A percentile compares a stretch with the other conserved stretches of the same genome.
These are phyloP conservation scores for Camponotus fellah DNA, from an alignment of 2,888 invertebrate genomes.

Conservation along the genomic window DNA sequence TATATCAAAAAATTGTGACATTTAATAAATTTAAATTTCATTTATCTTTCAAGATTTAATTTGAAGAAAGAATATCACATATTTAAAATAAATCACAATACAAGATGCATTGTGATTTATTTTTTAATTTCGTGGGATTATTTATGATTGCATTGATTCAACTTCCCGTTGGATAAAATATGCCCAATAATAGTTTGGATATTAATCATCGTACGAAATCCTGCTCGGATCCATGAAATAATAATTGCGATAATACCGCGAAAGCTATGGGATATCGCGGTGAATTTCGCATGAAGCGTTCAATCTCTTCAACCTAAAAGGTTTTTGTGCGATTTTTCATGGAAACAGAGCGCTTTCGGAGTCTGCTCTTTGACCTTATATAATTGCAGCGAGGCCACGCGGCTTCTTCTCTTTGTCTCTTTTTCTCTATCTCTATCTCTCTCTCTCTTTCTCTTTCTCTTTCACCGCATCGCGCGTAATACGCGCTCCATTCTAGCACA, in stretches of 20 bases:
- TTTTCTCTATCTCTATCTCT: background rate
- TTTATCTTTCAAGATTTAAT: background rate
- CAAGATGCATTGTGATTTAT: background rate
- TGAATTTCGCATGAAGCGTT: conserved; percentile 48
- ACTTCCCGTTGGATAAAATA: background rate
- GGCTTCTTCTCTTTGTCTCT: conserved; percentile 1
- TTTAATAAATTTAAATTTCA: background rate
- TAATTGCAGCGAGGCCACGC: conserved; percentile 42
- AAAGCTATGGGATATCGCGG: background rate
- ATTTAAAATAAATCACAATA: background rate
- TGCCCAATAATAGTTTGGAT: background rate
- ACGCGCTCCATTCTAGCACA: conserved; percentile 58
- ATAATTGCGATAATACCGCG: conserved; percentile 34
- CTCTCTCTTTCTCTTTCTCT: background rate
- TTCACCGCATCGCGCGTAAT: conserved; percentile 49
- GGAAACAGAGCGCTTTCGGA: conserved; percentile 51
- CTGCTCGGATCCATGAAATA: background rate
- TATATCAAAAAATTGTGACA: background rate
- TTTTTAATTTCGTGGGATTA: conserved; percentile 25
- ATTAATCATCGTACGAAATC: background rate
- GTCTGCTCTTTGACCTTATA: conserved; percentile 65
- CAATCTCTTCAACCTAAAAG: conserved; percentile 19
- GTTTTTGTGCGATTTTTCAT: conserved; percentile 36
- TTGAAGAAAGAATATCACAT: background rate
- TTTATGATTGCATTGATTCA: background rate